Evolutionary conservation across 2,113 vertebrate genomes (phyloP).

Genomic region (Thunnus maccoyii): DNA sequence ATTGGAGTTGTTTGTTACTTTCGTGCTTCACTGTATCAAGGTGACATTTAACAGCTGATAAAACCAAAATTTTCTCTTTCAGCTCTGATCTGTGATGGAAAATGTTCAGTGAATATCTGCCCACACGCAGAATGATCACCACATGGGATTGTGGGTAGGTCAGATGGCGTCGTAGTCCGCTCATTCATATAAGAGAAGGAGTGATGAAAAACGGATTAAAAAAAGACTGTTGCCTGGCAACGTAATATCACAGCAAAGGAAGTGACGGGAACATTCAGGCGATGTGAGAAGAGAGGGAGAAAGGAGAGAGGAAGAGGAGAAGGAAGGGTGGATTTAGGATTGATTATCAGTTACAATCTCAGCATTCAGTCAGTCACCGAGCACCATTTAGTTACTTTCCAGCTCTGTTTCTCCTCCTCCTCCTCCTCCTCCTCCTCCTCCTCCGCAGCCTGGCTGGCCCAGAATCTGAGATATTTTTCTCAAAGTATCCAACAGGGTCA

Average conservation of each 20-base stretch:
- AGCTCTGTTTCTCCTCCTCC: not conserved
- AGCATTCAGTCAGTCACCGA: conserved; percentile 26
- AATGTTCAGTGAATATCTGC: conserved; percentile 11
- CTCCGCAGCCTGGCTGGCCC: conserved; percentile 21
- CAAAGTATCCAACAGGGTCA: conserved; percentile 32
- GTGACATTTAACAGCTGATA: not conserved
- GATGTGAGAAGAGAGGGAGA: conserved; percentile 17
- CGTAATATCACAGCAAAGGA: conserved; percentile 34
- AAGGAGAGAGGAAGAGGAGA: conserved; percentile 1
- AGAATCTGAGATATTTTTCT: conserved; percentile 43
- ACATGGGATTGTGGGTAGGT: conserved; percentile 50
- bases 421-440: conserved; percentile 23
- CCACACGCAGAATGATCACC: conserved; percentile 51
- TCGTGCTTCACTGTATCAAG: not conserved
- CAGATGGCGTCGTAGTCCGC: conserved; percentile 36
- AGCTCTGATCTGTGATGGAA: conserved; percentile 24
- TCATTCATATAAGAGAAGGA: conserved; percentile 28
- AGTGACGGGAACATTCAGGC: not conserved
- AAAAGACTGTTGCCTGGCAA: conserved; percentile 73
- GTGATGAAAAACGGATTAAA: conserved; percentile 42
- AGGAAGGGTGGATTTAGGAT: conserved; percentile 26
- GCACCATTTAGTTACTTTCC: not conserved
- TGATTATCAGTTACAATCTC: conserved; percentile 41
- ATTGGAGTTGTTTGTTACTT: too few species aligned
- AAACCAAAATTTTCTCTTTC: conserved; percentile 17